These are phyloP conservation scores for Emydocephalus ijimae DNA, from an alignment of 2,113 vertebrate species.

Conservation along the genomic window DNA sequence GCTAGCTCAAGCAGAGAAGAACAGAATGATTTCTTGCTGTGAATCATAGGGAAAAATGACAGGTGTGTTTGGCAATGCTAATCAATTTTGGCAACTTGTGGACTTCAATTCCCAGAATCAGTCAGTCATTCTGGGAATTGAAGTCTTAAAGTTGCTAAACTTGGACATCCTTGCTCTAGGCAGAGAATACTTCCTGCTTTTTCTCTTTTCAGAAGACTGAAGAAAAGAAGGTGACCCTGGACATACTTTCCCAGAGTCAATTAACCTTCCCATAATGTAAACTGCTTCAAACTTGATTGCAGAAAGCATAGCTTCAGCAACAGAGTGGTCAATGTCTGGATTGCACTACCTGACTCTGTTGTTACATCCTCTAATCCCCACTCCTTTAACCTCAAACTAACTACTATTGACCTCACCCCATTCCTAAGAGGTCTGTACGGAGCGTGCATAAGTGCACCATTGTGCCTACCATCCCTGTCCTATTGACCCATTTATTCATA, in stretches of 20 bases:
- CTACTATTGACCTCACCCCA: too few species aligned
- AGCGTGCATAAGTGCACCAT: too few species aligned
- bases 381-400: too few species aligned
- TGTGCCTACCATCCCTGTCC: too few species aligned
- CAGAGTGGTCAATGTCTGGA: too few species aligned
- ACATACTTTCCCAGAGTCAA: not conserved
- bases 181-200: not conserved
- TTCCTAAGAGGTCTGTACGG: too few species aligned
- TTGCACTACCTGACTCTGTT: too few species aligned
- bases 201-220: constrained; percentile 6
- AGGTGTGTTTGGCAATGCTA: not conserved
- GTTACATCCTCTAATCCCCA: too few species aligned
- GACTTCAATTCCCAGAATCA: not conserved
- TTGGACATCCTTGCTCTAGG: not conserved
- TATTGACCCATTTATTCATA: too few species aligned
- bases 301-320: too few species aligned
- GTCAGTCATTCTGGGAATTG: not conserved
- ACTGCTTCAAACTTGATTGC: too few species aligned
- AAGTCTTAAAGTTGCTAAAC: not conserved
- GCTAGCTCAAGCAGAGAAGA: constrained; percentile 29
- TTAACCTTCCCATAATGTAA: not conserved
- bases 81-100: not conserved
- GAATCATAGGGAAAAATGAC: not conserved
- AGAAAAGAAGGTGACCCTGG: rapidly evolving
- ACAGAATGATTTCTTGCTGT: constrained; percentile 20